Evolutionary conservation across 2,888 invertebrate species (phyloP), one percentile per base, ranked within the genome.

Genomic region (Tiliacea aurago): DNA sequence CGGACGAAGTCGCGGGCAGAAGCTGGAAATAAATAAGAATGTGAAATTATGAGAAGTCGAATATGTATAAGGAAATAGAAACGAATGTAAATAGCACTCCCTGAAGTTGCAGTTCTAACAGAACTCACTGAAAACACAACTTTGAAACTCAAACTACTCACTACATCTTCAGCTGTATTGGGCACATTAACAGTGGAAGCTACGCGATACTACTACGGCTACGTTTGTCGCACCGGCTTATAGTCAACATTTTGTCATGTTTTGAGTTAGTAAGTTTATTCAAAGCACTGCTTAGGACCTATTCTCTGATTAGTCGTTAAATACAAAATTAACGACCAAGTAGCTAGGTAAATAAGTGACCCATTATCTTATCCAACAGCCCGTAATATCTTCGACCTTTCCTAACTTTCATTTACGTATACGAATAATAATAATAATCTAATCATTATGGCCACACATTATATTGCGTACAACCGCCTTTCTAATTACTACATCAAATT

Each of bases 401-500:
- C 28, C 11, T 15, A 28, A 53, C 20, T 28, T 63, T 53, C 43
- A 51, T 55, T n/a, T 23, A 37, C 28, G 18, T 15, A n/a, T 20
- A 45, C n/a, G n/a, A 41, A 41, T 41, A 41, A 37, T 37, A 67
- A 58, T 58, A 18, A 45, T 55, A 55, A 20, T 11, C 15, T 47
- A 49, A 55, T 28, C 4, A 45, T n/a, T 67, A 51, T 15, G 37
- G 63, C 13, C 13, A 55, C n/a, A 20, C 4, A 1, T 0, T 28
- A 2, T 28, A 10, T 7, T n/a, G 41, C 53, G 47, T 33, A 61
- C 56, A 11, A 23, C 13, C 47, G 11, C 55, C 61, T 15, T 45
- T 13, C 23, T 72, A 69, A 70, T 71, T 61, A 80, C 15, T 53
- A 51, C 58, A 20, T 47, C 55, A 45, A 67, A 77, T 68, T 72